Evolutionary conservation across 2,888 invertebrate genomes (phyloP).

Genomic region (Mythimna pallens): DNA sequence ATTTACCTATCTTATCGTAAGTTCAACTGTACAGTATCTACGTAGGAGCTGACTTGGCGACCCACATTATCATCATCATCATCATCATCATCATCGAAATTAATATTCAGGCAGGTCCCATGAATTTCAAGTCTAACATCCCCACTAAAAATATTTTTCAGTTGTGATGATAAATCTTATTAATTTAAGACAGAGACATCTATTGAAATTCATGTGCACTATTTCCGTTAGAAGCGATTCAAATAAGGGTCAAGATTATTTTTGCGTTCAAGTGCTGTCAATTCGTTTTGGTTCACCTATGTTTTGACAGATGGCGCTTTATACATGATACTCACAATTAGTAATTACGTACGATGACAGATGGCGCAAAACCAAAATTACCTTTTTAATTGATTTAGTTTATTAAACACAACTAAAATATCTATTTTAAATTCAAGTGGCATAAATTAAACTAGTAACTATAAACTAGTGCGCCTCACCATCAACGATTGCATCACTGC

Average conservation of each 20-base stretch:
- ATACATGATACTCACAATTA: neutral
- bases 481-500: too few species aligned
- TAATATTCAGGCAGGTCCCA: neutral
- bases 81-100: neutral
- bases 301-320: conserved; percentile 24
- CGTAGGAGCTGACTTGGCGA: too few species aligned
- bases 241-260: neutral
- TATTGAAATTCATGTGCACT: neutral
- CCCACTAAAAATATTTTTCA: too few species aligned
- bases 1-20: too few species aligned
- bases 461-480: too few species aligned
- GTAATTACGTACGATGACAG: neutral
- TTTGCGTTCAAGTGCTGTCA: rapidly evolving
- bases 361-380: conserved; percentile 1
- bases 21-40: too few species aligned
- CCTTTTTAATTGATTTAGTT: neutral
- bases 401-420: too few species aligned
- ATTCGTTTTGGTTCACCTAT: neutral
- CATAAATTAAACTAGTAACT: too few species aligned
- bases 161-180: neutral
- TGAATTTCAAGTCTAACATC: too few species aligned
- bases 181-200: conserved; percentile 13
- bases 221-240: neutral
- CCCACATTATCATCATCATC: neutral
- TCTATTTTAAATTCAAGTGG: too few species aligned